phyloP scores from a whole-genome alignment of 2,113 vertebrate species.

The Pluvialis apricaria region DNA sequence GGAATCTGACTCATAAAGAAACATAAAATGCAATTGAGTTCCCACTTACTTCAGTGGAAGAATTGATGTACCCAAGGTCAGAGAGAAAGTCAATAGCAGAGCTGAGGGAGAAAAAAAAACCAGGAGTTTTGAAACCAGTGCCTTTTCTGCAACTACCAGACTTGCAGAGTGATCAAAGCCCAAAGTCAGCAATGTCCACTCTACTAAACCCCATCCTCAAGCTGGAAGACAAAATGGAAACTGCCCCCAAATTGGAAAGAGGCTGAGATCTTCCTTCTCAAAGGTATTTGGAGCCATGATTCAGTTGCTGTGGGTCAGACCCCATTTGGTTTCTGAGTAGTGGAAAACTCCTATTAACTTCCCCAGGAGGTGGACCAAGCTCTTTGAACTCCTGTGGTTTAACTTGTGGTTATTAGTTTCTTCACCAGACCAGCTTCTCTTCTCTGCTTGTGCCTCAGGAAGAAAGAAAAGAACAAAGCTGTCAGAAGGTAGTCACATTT shows the following conservation, averaged over 20 bases:
- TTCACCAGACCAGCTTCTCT: neutral
- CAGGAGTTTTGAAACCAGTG: neutral
- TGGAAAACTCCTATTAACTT: neutral
- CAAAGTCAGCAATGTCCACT: neutral
- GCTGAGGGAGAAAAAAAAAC: neutral
- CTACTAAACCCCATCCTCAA: neutral
- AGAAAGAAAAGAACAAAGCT: constrained; percentile 22
- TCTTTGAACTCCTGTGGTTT: neutral
- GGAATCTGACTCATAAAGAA: constrained; percentile 64
- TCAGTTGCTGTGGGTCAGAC: neutral
- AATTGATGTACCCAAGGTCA: constrained; percentile 55
- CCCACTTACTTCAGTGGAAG: constrained; percentile 45
- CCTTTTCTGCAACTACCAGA: neutral
- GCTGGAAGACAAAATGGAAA: neutral
- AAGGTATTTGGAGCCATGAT: neutral
- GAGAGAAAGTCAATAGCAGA: constrained; percentile 39
- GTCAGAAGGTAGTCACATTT: constrained; percentile 33
- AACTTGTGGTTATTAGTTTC: neutral
- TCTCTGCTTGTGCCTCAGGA: neutral
- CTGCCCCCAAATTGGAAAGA: neutral
- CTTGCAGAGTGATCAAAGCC: neutral
- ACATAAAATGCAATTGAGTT: constrained; percentile 55
- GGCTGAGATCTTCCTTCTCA: neutral
- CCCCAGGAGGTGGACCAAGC: neutral
- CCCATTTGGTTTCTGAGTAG: neutral